A percentile compares a stretch with the other conserved stretches of the same genome.
Evolutionary conservation across 2,797 vertebrate genomes (phyloP).

Genomic region (Sebastes flavidus): DNA sequence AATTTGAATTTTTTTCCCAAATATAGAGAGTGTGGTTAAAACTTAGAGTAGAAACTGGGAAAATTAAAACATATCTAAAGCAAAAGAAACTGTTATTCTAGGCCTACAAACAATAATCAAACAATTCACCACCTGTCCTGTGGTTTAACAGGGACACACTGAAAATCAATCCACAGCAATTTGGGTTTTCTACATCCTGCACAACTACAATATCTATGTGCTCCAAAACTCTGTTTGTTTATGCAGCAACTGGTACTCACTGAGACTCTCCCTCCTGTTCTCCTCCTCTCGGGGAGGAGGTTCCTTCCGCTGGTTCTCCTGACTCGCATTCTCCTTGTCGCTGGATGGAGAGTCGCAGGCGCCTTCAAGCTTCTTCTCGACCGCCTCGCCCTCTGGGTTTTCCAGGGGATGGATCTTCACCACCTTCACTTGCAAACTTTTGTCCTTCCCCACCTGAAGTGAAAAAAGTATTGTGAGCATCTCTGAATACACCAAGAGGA

Average conservation of each 20-base stretch:
- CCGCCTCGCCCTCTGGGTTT: constrained; percentile 84
- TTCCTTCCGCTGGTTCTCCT: constrained; percentile 92
- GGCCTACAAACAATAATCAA: neutral
- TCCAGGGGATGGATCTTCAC: constrained; percentile 93
- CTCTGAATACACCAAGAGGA: neutral
- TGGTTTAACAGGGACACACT: neutral
- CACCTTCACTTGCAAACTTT: constrained; percentile 89
- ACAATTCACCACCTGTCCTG: neutral
- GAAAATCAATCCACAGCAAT: neutral
- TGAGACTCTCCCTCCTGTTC: constrained; percentile 89
- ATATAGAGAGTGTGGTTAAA: neutral
- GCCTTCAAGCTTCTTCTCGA: constrained; percentile 93
- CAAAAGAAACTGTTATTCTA: neutral
- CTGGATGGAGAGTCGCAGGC: constrained; percentile 97
- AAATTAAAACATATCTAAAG: neutral
- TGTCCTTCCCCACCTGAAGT: constrained; percentile 92
- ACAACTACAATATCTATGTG: no score
- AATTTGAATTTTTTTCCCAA: neutral
- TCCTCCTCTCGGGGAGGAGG: constrained; percentile 87
- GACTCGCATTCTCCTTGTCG: constrained; percentile 96
- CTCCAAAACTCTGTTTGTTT: neutral
- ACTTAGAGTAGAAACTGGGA: neutral
- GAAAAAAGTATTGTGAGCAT: neutral
- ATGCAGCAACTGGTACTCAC: constrained; percentile 79
- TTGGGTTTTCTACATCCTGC: neutral